Evolutionary conservation across 2,888 invertebrate species (phyloP).

Genomic region (Xylocampa areola): DNA sequence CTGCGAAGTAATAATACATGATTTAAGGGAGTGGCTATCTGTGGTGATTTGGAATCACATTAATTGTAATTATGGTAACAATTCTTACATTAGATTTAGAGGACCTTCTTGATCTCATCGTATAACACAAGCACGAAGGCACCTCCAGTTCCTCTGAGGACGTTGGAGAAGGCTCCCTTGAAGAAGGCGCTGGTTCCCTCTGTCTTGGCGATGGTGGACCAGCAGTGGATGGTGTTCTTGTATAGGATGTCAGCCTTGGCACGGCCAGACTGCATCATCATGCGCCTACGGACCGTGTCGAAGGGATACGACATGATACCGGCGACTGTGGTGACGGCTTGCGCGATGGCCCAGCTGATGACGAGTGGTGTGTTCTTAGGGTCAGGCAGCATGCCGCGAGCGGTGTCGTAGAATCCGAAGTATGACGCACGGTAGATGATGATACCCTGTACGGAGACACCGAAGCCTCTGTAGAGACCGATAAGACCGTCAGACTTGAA

Average conservation of each 20-base stretch:
- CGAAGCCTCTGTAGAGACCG: conserved; percentile 98
- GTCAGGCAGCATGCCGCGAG: conserved; percentile 97
- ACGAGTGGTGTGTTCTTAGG: conserved; percentile 97
- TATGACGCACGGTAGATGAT: conserved; percentile 98
- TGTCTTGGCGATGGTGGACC: conserved; percentile 94
- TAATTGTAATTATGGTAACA: conserved; percentile 82
- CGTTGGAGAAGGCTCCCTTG: conserved; percentile 98
- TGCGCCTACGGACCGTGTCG: conserved; percentile 98
- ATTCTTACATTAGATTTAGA: conserved; percentile 88
- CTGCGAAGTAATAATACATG: conserved; percentile 90
- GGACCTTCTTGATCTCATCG: conserved; percentile 95
- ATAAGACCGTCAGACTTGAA: conserved; percentile 95
- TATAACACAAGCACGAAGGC: conserved; percentile 98
- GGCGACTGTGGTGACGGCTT: conserved; percentile 93
- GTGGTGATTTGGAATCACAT: conserved; percentile 84
- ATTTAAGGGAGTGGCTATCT: conserved; percentile 84
- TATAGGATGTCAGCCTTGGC: conserved; percentile 95
- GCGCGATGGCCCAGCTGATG: conserved; percentile 98
- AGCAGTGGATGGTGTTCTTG: conserved; percentile 98
- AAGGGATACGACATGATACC: conserved; percentile 99
- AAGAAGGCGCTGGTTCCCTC: conserved; percentile 97
- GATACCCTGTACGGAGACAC: conserved; percentile 98
- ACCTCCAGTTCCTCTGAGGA: conserved; percentile 98
- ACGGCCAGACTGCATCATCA: conserved; percentile 99
- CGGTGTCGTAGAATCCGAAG: conserved; percentile 99